These are phyloP conservation scores for Melanchra persicariae DNA, from an alignment of 2,888 invertebrate species.

Conservation along the genomic window DNA sequence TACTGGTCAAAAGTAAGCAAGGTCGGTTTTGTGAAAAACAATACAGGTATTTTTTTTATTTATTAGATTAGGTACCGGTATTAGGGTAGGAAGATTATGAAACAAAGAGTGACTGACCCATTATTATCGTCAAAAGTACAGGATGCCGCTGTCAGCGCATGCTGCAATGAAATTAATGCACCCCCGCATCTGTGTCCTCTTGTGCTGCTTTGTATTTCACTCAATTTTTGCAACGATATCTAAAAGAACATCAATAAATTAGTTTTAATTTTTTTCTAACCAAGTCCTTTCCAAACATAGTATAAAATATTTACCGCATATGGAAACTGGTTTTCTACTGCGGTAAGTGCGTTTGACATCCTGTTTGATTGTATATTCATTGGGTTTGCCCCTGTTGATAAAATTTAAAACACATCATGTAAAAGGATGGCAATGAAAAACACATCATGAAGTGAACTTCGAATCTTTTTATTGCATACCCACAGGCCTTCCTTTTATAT, in stretches of 20 bases:
- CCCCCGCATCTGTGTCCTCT: slow-evolving; percentile 71
- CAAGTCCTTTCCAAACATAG: no score
- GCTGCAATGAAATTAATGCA: slow-evolving; percentile 65
- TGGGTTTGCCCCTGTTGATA: no score
- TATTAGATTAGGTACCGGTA: no score
- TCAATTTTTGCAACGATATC: slow-evolving; percentile 67
- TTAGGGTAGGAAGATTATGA: no score
- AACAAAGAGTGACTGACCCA: slow-evolving; percentile 45
- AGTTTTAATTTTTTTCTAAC: not conserved
- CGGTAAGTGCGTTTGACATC: slow-evolving; percentile 17
- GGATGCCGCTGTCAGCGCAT: slow-evolving; percentile 67
- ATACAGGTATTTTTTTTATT: no score
- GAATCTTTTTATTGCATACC: no score
- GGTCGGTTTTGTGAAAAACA: no score
- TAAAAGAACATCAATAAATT: slow-evolving; percentile 39
- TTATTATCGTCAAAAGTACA: slow-evolving; percentile 54
- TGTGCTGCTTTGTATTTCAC: slow-evolving; percentile 19
- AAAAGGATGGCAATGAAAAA: no score
- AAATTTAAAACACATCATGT: no score
- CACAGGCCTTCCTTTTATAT: no score
- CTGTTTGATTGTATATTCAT: slow-evolving; percentile 1
- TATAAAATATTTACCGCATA: slow-evolving; percentile 20
- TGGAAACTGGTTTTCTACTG: slow-evolving; percentile 24
- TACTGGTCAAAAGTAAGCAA: no score
- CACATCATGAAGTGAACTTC: no score